Evolutionary conservation across 2,888 invertebrate species (phyloP).

Genomic region (Oscheius sp.): DNA sequence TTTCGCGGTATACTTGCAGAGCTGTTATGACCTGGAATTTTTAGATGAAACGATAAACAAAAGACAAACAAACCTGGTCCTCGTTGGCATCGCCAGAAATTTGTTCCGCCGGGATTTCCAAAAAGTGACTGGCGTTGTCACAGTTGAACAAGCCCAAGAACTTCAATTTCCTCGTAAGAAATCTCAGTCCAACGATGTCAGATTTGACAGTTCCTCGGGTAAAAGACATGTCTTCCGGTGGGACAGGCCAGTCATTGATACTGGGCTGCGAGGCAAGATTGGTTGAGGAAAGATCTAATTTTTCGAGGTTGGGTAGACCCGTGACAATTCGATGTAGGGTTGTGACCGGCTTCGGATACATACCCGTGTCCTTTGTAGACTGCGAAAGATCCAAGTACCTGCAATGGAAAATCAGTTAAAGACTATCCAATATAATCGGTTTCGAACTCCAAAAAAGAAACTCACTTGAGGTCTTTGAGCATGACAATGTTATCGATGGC

Average conservation of each 20-base stretch:
- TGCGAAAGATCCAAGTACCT: slow-evolving; percentile 87
- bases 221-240: slow-evolving; percentile 30
- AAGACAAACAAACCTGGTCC: slow-evolving; percentile 43
- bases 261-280: slow-evolving; percentile 85
- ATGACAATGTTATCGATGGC: slow-evolving; percentile 76
- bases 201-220: slow-evolving; percentile 48
- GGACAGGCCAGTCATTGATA: slow-evolving; percentile 76
- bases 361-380: slow-evolving; percentile 79
- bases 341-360: slow-evolving; percentile 83
- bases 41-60: background rate
- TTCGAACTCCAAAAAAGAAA: background rate
- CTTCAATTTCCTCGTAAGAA: slow-evolving; percentile 83
- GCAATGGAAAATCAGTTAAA: slow-evolving; percentile 67
- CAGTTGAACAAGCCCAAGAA: slow-evolving; percentile 93
- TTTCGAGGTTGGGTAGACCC: slow-evolving; percentile 82
- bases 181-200: slow-evolving; percentile 88
- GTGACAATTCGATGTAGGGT: slow-evolving; percentile 82
- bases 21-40: slow-evolving; percentile 85
- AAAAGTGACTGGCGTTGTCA: slow-evolving; percentile 88
- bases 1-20: slow-evolving; percentile 84
- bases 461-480: slow-evolving; percentile 77
- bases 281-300: slow-evolving; percentile 93
- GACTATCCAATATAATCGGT: background rate
- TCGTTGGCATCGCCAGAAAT: slow-evolving; percentile 63
- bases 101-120: slow-evolving; percentile 85